These are phyloP conservation scores for Thymelicus acteon DNA, from an alignment of 2,888 invertebrate genomes.

Conservation along the genomic window DNA sequence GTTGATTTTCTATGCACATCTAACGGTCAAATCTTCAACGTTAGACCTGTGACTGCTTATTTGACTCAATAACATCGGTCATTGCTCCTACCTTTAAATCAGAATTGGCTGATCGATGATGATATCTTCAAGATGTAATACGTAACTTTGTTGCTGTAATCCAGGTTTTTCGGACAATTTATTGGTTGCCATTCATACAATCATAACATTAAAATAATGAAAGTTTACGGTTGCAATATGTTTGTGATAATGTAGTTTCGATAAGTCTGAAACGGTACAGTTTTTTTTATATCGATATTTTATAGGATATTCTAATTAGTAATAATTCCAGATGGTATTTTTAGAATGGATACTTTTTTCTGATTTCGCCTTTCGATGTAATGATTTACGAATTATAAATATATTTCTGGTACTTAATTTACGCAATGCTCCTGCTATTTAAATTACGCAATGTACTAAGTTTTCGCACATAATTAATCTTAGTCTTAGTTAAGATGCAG, in stretches of 20 bases:
- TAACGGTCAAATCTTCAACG: slow-evolving; percentile 10
- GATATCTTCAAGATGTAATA: not conserved
- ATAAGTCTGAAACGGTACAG: not conserved
- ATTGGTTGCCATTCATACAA: not conserved
- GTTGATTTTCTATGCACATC: slow-evolving; percentile 27
- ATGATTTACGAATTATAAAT: no score
- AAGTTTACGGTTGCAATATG: not conserved
- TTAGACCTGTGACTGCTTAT: slow-evolving; percentile 5
- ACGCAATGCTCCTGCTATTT: no score
- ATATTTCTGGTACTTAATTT: no score
- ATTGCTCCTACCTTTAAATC: not conserved
- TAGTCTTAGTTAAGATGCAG: no score
- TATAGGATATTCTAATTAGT: no score
- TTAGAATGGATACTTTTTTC: no score
- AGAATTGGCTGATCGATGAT: not conserved
- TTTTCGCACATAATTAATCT: no score
- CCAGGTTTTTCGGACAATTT: not conserved
- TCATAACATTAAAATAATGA: not conserved
- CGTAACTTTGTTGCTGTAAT: not conserved
- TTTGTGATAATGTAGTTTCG: not conserved
- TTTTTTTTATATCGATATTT: no score
- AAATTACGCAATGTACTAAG: no score
- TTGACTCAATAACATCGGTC: slow-evolving; percentile 1
- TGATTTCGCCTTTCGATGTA: no score
- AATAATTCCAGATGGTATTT: no score